phyloP scores from a whole-genome alignment of 1,140 invertebrate species.

The Branchinecta lindahli region DNA sequence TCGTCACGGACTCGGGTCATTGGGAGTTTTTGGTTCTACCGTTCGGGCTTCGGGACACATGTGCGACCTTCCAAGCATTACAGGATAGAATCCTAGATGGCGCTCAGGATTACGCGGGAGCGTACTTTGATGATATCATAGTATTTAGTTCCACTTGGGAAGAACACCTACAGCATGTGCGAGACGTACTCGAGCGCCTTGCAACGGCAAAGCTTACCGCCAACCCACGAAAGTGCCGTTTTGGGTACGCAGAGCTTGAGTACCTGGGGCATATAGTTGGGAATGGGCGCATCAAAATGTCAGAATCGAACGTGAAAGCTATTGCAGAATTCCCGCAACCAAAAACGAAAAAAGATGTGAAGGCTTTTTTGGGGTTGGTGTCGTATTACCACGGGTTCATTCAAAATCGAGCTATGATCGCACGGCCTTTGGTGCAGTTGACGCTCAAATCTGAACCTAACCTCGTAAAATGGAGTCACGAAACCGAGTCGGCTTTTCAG shows the following conservation, averaged over 20 bases:
- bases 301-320: background rate
- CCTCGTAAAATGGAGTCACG: background rate
- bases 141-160: background rate
- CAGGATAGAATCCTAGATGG: no score
- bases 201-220: background rate
- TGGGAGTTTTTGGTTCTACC: no score
- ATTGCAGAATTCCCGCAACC: background rate
- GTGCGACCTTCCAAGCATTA: no score
- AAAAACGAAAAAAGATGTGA: background rate
- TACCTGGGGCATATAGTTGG: background rate
- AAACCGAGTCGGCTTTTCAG: background rate
- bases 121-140: slow-evolving; percentile 2
- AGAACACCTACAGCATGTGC: background rate
- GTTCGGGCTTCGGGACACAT: no score
- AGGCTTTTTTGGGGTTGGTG: background rate
- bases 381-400: background rate
- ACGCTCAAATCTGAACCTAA: background rate
- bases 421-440: background rate
- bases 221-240: background rate
- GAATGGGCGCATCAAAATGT: background rate
- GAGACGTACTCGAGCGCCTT: background rate
- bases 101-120: no score
- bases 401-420: background rate
- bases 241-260: background rate
- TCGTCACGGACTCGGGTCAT: no score